phyloP scores from a whole-genome alignment of 2,888 invertebrate species.

The Chrysolina americana region DNA sequence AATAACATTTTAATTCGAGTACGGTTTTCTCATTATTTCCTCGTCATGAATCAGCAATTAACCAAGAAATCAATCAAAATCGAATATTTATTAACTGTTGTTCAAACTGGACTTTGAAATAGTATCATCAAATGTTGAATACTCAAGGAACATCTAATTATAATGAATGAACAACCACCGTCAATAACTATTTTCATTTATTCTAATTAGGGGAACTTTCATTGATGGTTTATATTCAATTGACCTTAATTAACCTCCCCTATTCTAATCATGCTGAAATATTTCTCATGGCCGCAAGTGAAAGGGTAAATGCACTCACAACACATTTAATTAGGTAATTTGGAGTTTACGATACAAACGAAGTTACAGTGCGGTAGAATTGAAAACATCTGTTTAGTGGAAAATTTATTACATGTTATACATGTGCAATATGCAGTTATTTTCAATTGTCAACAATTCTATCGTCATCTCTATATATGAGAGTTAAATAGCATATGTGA shows the following conservation, averaged over 20 bases:
- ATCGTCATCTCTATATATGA: conserved; percentile 1
- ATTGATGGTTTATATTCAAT: conserved; percentile 16
- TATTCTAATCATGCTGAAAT: conserved; percentile 25
- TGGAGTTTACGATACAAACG: conserved; percentile 23
- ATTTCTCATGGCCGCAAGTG: conserved; percentile 5
- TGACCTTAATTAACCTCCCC: conserved; percentile 32
- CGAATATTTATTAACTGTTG: no score
- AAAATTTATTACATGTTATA: not conserved
- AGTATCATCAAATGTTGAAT: no score
- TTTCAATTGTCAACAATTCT: not conserved
- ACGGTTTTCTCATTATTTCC: no score
- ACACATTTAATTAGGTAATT: conserved; percentile 22
- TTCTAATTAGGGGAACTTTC: not conserved
- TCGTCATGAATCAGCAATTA: no score
- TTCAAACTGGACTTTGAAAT: no score
- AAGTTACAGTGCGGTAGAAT: conserved; percentile 7
- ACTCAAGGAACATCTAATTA: no score
- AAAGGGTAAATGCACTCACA: conserved; percentile 22
- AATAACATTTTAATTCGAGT: no score
- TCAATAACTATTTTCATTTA: not conserved
- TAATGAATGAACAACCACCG: not conserved
- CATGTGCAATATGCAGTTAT: conserved; percentile 17
- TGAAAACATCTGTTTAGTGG: conserved; percentile 13
- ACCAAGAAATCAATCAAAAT: no score
- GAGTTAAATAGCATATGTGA: not conserved